Percentiles rank a stretch among this genome's conserved stretches.
Evolutionary conservation across 2,113 vertebrate species (phyloP).

Genomic region (Desmodus rotundus): DNA sequence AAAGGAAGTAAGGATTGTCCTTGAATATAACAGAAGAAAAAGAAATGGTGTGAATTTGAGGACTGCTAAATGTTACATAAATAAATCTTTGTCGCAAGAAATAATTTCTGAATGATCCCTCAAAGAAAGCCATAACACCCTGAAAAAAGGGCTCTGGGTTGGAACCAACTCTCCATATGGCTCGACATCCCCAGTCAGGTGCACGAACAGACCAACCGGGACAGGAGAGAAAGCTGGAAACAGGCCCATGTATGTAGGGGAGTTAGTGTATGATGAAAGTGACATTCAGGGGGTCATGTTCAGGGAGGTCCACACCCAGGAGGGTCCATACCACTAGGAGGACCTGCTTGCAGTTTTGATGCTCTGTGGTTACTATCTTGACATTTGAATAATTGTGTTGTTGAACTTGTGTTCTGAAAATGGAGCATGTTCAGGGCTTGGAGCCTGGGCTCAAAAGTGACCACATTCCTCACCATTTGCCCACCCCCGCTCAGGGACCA

Average conservation of each 20-base stretch:
- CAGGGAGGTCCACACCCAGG: neutral
- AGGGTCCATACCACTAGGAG: neutral
- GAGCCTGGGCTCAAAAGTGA: neutral
- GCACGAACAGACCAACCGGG: rapidly evolving
- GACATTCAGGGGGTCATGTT: neutral
- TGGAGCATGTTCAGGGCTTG: neutral
- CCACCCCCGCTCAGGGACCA: neutral
- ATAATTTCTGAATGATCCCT: neutral
- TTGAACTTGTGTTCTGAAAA: neutral
- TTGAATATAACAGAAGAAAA: neutral
- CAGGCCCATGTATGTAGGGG: rapidly evolving
- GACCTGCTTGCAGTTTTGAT: neutral
- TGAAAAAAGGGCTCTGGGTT: neutral
- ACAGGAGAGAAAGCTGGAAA: neutral
- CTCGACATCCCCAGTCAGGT: rapidly evolving
- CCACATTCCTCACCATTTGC: neutral
- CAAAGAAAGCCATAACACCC: neutral
- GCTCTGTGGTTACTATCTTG: neutral
- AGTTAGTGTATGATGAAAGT: too few relatives aligned
- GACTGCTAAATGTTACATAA: neutral
- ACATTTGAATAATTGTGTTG: neutral
- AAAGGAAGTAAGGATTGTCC: neutral
- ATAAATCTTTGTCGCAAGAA: neutral
- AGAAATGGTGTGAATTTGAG: neutral
- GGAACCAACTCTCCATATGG: neutral